phyloP scores from a whole-genome alignment of 1,140 invertebrate genomes.

The Drosophila repleta region DNA sequence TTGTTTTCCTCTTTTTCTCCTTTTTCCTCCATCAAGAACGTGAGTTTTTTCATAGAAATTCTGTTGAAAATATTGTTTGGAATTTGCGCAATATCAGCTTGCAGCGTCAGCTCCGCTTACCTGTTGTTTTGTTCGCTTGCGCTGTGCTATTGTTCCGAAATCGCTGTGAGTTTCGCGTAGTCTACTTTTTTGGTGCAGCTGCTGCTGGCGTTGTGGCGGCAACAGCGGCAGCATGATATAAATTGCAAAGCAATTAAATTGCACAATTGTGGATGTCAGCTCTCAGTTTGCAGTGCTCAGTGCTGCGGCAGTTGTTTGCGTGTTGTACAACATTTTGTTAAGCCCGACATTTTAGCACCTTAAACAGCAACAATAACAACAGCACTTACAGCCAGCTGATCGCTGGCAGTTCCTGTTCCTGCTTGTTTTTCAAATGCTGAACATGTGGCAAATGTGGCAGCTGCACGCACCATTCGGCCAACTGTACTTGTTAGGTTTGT shows the following conservation, averaged over 20 bases:
- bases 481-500: conserved; percentile 6
- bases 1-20: too few relatives aligned
- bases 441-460: conserved; percentile 63
- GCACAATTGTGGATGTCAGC: conserved; percentile 34
- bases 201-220: conserved; percentile 9
- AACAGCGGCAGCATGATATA: conserved; percentile 40
- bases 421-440: conserved; percentile 18
- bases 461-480: conserved; percentile 55
- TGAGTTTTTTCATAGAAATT: background rate
- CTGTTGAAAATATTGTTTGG: background rate
- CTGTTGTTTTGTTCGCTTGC: background rate
- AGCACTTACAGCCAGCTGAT: conserved; percentile 25
- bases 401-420: conserved; percentile 20
- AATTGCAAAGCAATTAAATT: conserved; percentile 69
- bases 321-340: conserved; percentile 62
- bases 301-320: conserved; percentile 42
- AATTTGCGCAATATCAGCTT: background rate
- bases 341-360: conserved; percentile 72
- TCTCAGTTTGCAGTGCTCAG: conserved; percentile 7
- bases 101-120: background rate
- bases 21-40: too few relatives aligned
- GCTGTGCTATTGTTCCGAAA: conserved; percentile 1
- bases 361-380: conserved; percentile 17
- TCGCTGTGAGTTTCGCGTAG: conserved; percentile 31
- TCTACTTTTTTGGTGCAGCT: conserved; percentile 48